These are phyloP conservation scores for Trachelus iudaicus DNA, from an alignment of 2,888 invertebrate genomes.

Conservation along the genomic window DNA sequence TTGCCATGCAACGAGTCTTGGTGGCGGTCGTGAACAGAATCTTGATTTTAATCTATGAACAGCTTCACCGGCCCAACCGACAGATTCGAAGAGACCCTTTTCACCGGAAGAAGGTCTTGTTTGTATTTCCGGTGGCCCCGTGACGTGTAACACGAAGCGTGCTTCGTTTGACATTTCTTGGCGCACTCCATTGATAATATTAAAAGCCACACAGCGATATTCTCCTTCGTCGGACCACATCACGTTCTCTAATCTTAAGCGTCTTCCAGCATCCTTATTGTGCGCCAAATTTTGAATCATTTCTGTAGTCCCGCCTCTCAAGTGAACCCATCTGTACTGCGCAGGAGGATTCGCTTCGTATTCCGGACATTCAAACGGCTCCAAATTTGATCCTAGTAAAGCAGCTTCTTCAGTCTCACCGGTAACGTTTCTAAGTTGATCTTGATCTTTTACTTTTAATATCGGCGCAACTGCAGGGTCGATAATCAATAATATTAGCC, in stretches of 20 bases:
- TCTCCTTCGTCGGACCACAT: slow-evolving; percentile 70
- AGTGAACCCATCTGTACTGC: slow-evolving; percentile 67
- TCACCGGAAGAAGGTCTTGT: slow-evolving; percentile 45
- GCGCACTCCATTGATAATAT: slow-evolving; percentile 67
- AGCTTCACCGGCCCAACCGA: slow-evolving; percentile 59
- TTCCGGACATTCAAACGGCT: slow-evolving; percentile 68
- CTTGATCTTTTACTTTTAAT: slow-evolving; percentile 26
- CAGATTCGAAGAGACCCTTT: slow-evolving; percentile 53
- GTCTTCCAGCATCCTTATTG: slow-evolving; percentile 48
- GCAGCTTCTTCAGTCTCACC: slow-evolving; percentile 56
- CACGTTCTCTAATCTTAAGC: slow-evolving; percentile 67
- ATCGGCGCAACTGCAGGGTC: slow-evolving; percentile 67
- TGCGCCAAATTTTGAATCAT: slow-evolving; percentile 56
- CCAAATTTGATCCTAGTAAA: slow-evolving; percentile 64
- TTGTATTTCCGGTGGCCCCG: slow-evolving; percentile 62
- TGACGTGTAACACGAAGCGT: slow-evolving; percentile 55
- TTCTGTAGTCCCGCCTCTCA: slow-evolving; percentile 56
- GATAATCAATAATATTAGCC: slow-evolving; percentile 4
- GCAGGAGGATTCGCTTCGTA: slow-evolving; percentile 70
- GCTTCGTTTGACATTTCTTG: slow-evolving; percentile 55
- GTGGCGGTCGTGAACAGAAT: slow-evolving; percentile 73
- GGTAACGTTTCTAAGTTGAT: slow-evolving; percentile 45
- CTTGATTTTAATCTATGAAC: slow-evolving; percentile 55
- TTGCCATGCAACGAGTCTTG: slow-evolving; percentile 85
- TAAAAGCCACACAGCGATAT: slow-evolving; percentile 69